Percentiles rank a stretch among this genome's conserved stretches.
Conservation (phyloP, 2,888 invertebrate species). For the Caenorhabditis sinica region DNA sequence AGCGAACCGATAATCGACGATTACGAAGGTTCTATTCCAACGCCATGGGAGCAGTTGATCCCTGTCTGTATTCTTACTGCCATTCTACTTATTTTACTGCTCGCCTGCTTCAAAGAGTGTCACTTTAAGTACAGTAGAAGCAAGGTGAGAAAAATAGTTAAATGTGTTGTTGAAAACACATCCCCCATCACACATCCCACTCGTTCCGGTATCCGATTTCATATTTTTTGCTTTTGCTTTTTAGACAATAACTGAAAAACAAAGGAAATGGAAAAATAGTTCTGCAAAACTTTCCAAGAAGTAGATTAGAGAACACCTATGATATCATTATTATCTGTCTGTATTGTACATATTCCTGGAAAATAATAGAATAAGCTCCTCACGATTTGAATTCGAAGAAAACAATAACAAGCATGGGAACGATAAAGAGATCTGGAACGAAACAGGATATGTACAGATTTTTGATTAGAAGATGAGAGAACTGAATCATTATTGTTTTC, state of each 20-base stretch:
- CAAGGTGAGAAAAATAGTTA: constrained; percentile 52
- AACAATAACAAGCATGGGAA: constrained; percentile 3
- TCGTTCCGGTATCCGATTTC: constrained; percentile 29
- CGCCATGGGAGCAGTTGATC: constrained; percentile 62
- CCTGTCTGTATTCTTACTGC: constrained; percentile 61
- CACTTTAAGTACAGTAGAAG: constrained; percentile 55
- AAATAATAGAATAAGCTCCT: background rate
- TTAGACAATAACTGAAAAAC: background rate
- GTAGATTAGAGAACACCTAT: constrained; percentile 16
- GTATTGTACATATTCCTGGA: background rate
- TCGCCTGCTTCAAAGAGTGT: constrained; percentile 64
- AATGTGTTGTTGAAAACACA: background rate
- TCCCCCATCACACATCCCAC: constrained; percentile 23
- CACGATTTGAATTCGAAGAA: background rate
- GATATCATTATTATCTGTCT: constrained; percentile 45
- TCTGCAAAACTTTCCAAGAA: constrained; percentile 22
- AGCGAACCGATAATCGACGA: constrained; percentile 61
- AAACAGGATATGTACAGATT: background rate
- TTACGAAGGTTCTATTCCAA: constrained; percentile 43
- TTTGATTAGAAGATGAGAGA: background rate
- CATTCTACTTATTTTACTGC: constrained; percentile 62
- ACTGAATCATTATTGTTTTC: too few species aligned
- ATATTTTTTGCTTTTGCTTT: background rate
- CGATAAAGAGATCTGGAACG: background rate
- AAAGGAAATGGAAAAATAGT: constrained; percentile 20